Evolutionary conservation across 1,140 invertebrate species (phyloP), one percentile per base, ranked within the genome.

Genomic region (Ips nitidus): DNA sequence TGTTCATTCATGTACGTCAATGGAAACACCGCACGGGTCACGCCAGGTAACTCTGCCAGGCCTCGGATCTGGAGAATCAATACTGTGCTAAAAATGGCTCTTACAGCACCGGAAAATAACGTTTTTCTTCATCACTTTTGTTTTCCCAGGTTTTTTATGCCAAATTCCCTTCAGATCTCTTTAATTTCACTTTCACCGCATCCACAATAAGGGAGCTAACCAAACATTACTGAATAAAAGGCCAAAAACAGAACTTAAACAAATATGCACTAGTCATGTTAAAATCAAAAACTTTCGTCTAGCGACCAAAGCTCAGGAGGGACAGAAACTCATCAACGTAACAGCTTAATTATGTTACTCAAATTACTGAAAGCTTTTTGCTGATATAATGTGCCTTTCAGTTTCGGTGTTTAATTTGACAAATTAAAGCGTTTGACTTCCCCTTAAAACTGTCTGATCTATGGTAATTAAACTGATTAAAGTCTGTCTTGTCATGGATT

Each of bases 21-120:
- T 66, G 63, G 8, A 41, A 53, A 8, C 52, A 55, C 41, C 36
- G 38, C 53, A 56, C 52, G 41, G 63, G 63, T 66, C 63, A 66
- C 63, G 63, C 63, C 63, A 66, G 63, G 63, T 66, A 66, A 66
- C 52, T 63, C 38, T 43, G 52, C 63, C 63, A 56, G 63, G 63
- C 63, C 63, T 66, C 50, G 47, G 40, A 50, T 56, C 63, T 56
- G 63, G 63, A 6, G 45, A 22, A 66, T 66, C 63, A 57, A 66
- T 66, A 66, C 63, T 4, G 41, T 8, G 52, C 63, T 66, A 66
- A 66, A 66, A 66, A 66, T 56, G 63, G 63, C 52, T 57, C 41
- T 66, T 66, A 56, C 63, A 42, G 39, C 63, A 3, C 22, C 6
- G 53, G 63, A 66, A 66, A 66, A 66, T 66, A 66, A 57, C 52